A percentile compares a stretch with the other conserved stretches of the same genome.
These are phyloP conservation scores for Callyntrura guangdongensis DNA, from an alignment of 2,888 invertebrate species.

Conservation along the genomic window DNA sequence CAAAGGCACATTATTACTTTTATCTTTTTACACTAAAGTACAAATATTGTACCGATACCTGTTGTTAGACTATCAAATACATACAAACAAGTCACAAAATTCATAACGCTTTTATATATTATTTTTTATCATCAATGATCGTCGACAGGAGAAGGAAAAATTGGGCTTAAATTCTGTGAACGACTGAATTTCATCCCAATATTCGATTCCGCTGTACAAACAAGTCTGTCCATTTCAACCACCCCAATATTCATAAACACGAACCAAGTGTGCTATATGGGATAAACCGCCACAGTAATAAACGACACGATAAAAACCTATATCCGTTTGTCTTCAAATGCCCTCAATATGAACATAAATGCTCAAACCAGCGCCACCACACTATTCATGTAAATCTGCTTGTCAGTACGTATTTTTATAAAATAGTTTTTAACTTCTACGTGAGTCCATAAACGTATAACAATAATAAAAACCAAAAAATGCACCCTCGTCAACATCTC, in stretches of 20 bases:
- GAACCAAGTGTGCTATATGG: constrained; percentile 18
- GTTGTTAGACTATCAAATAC: constrained; percentile 4
- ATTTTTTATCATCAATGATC: not conserved
- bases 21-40: not conserved
- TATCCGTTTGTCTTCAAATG: constrained; percentile 38
- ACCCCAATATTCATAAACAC: constrained; percentile 75
- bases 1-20: not conserved
- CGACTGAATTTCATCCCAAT: not conserved
- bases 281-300: constrained; percentile 29
- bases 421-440: not conserved
- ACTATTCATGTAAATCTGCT: not conserved
- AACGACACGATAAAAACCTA: constrained; percentile 25
- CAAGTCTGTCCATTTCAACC: constrained; percentile 21
- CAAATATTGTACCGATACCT: constrained; percentile 8
- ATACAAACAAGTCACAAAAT: not conserved
- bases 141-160: not conserved
- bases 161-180: constrained; percentile 27
- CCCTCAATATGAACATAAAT: not conserved
- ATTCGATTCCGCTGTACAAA: not conserved
- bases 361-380: not conserved
- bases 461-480: constrained; percentile 31
- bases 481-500: constrained; percentile 57
- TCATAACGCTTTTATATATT: constrained; percentile 14
- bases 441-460: not conserved
- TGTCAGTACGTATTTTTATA: constrained; percentile 5